Conservation (phyloP, 2,797 vertebrate genomes). For the Neomorphus geoffroyi region DNA sequence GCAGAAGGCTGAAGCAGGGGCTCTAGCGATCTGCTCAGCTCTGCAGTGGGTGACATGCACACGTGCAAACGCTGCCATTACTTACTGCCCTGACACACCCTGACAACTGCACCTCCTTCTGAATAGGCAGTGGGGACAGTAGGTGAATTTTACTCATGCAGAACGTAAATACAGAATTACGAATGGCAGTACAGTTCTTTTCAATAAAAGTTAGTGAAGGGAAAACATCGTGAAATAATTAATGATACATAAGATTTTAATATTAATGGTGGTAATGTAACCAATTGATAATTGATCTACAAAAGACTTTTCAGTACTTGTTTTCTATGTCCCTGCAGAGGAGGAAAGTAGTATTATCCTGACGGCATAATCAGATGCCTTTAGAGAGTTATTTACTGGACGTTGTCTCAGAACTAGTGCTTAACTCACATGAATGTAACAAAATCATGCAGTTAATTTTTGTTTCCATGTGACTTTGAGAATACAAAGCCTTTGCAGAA, state of each 20-base stretch:
- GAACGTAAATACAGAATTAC: background rate
- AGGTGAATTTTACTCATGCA: background rate
- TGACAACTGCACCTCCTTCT: background rate
- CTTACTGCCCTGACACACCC: no score
- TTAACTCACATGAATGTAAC: background rate
- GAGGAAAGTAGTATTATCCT: background rate
- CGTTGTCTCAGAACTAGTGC: background rate
- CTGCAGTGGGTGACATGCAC: no score
- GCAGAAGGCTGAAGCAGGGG: background rate
- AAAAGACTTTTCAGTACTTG: background rate
- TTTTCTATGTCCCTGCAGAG: background rate
- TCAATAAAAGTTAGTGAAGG: background rate
- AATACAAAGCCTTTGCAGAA: background rate
- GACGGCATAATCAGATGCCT: background rate
- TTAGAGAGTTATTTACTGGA: background rate
- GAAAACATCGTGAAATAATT: background rate
- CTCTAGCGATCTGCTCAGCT: background rate
- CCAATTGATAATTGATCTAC: background rate
- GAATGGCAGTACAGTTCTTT: background rate
- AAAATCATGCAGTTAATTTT: background rate
- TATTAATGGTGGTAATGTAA: background rate
- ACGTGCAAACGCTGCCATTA: rapidly evolving
- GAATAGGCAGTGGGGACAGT: background rate
- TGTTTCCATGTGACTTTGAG: background rate
- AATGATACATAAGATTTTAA: background rate